Evolutionary conservation across 2,888 invertebrate species (phyloP), one percentile per base, ranked within the genome.

Genomic region (Chelonus formosanus): DNA sequence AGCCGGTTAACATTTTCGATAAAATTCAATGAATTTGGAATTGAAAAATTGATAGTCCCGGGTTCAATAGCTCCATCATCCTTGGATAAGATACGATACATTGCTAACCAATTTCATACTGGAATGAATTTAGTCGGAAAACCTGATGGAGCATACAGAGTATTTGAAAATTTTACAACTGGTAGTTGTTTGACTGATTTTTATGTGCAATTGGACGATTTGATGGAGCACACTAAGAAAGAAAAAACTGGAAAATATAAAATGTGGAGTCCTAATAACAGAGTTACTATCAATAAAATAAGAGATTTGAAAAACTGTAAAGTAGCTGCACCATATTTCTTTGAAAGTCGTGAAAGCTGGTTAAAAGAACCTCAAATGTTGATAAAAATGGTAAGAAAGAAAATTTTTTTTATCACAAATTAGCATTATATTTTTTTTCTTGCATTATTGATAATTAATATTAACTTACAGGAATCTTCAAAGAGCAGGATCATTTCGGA

Each of bases 111-210:
- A 54, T 52, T 80, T 43, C 76, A 75, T 57, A 56, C 76, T 44
- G 78, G 77, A 0, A 63, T 69, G 0, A 63, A 72, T 8, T 31
- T 76, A 0, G 69, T 62, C 0, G 69, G 68, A 3, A 52, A 65
- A 36, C 52, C 70, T 3, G 72, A 72, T 2, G 71, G 70, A 7
- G 50, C 67, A 3, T 76, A 75, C 60, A 69, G 72, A 36, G 53
- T 63, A 34, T 71, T 67, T 63, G 79, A 80, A 62, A 74, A 72
- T 52, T 78, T 75, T 47, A 69, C 74, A 0, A 75, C 74, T 35
- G 78, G 78, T 0, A 69, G 77, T 53, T 78, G 78, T 63, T 68
- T 63, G 20, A 73, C 75, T 6, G 66, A 67, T 3, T 76, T 72
- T 48, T 66, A 67, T 6, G 54, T 78, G 8, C 64, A 70, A 3